A percentile compares a stretch with the other conserved stretches of the same genome.
Conservation (phyloP, 2,113 vertebrate species). For the Phoenicopterus ruber region DNA sequence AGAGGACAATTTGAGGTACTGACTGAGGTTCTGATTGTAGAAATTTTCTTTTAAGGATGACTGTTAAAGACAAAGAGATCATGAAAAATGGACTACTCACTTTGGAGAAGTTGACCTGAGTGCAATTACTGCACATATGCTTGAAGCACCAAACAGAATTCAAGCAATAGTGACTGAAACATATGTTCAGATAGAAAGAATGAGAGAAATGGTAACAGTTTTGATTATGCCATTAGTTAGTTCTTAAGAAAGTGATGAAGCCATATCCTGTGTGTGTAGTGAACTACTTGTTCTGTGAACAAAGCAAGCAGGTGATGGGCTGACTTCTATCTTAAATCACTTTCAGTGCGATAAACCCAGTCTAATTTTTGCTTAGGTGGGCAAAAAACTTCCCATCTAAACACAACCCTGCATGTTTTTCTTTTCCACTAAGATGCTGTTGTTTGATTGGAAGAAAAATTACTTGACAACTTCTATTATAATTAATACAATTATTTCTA, state of each 20-base stretch:
- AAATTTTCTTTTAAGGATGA: background rate
- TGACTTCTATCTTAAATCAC: background rate
- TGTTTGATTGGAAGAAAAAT: background rate
- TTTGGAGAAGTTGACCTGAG: background rate
- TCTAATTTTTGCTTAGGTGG: background rate
- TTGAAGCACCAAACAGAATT: background rate
- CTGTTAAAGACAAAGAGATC: background rate
- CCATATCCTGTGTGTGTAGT: background rate
- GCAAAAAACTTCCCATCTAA: background rate
- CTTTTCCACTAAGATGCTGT: background rate
- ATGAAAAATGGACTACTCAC: background rate
- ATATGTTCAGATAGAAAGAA: background rate
- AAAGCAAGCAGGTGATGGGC: background rate
- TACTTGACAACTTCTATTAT: background rate
- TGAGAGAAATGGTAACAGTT: background rate
- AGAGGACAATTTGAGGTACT: background rate
- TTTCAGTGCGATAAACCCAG: background rate
- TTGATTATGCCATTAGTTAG: background rate
- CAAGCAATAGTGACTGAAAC: background rate
- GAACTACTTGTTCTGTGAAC: background rate
- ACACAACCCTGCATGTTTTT: background rate
- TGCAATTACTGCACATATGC: background rate
- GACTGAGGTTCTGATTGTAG: constrained; percentile 9
- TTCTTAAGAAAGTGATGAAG: background rate
- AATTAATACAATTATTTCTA: background rate